Evolutionary conservation across 2,113 vertebrate species (phyloP).

Genomic region (Craseonycteris thonglongyai): DNA sequence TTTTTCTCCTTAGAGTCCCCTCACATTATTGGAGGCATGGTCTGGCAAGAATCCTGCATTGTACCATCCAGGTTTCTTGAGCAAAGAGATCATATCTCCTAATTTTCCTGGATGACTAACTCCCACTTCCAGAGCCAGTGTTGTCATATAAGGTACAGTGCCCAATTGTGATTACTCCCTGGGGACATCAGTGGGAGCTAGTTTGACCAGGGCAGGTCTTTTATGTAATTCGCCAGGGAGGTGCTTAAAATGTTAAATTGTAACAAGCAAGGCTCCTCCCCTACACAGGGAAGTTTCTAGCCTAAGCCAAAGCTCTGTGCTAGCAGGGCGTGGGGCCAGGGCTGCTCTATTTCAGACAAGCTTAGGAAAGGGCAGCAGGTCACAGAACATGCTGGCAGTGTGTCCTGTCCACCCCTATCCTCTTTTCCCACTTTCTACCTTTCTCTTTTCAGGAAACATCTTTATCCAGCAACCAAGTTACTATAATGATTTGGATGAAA

Average conservation of each 20-base stretch:
- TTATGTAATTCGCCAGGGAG: not conserved
- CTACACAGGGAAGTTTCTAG: constrained; percentile 13
- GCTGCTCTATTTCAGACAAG: not conserved
- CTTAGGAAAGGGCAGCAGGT: not conserved
- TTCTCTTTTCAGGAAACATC: constrained; percentile 87
- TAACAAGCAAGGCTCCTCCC: not conserved
- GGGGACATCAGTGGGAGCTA: not conserved
- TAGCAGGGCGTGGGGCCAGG: not conserved
- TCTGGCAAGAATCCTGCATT: not conserved
- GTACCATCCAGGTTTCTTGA: constrained; percentile 28
- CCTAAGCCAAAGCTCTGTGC: not conserved
- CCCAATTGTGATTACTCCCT: not conserved
- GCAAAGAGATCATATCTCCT: constrained; percentile 41
- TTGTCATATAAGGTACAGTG: not conserved
- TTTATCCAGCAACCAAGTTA: constrained; percentile 94
- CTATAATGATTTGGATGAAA: constrained; percentile 90
- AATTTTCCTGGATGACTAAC: constrained; percentile 30
- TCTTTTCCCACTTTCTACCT: not conserved
- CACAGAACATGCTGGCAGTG: not conserved
- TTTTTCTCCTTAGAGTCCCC: not conserved
- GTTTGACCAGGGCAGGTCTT: constrained; percentile 28
- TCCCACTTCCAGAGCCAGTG: constrained; percentile 2
- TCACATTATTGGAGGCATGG: not conserved
- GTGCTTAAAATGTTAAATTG: constrained; percentile 37
- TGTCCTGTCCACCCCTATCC: not conserved